Evolutionary conservation across 2,888 invertebrate genomes (phyloP), one percentile per base, ranked within the genome.

Genomic region (Petrophora chlorosata): DNA sequence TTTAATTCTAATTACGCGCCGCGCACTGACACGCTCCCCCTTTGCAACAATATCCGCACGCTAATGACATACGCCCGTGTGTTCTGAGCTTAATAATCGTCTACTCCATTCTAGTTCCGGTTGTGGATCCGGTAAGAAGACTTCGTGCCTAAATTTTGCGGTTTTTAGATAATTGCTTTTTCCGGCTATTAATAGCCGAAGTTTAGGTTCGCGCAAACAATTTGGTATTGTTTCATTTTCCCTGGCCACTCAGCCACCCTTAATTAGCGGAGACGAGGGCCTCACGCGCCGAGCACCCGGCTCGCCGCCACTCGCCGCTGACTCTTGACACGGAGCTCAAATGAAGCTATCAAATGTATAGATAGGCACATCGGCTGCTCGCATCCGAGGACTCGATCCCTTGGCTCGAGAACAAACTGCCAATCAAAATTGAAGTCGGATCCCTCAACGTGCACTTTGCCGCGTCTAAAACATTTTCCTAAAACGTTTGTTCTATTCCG

Each of bases 161-260:
- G 59, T 53, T 56, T 56, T 53, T 54, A 53, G 53, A 55, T 48
- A 58, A 57, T 57, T 45, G 51, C 47, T 43, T 54, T 46, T 43
- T 35, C 22, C 36, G 9, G 12, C 10, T 28, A 28, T 53, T 45
- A 50, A 52, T 50, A 49, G 42, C 30, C 41, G 29, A 41, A 46
- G 29, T 38, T 43, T 19, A 13, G 47, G n/a, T 43, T 17, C 32
- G 43, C 33, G 42, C 39, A 28, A 48, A 39, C 19, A 39, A 17
- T 9, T 23, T 13, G 14, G 36, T 17, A 13, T 25, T 23, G 30
- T 25, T 30, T 38, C 16, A 30, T 44, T 36, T 36, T 10, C 12
- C 9, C 15, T 12, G 36, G 9, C 29, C 35, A 14, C 28, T 35
- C 19, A 35, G 44, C 29, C 23, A 9, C n/a, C 30, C 17, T 33